Base-by-base conservation (phyloP, 2,797 vertebrate species). In the Channallabes apus region DNA sequence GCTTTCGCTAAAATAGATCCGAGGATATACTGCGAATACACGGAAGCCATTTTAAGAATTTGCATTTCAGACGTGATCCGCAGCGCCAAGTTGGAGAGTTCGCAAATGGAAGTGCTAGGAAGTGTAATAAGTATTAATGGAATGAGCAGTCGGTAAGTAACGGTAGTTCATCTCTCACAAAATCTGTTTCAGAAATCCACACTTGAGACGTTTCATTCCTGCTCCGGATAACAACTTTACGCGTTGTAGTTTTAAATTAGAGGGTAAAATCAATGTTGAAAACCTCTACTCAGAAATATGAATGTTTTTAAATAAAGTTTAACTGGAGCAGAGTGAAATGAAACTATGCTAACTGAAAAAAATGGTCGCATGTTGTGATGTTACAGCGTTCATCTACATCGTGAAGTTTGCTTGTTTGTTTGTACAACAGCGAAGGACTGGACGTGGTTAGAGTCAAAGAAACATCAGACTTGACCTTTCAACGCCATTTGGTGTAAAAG, bases 11-110 rank as follows among this genome's bases (percentile, higher is more conserved):
- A 64, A 83, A 83, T 75, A 73, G 59, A 75, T 75, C 64, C 5
- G 18, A 32, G 58, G 69, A 75, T 76, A 75, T 75, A 83, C 64
- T 73, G 82, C 46, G 35, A 46, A 6, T 24, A 22, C 24, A 76
- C 18, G 71, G 15, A 32, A 75, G 58, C 38, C 35, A 20, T 75
- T 62, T 35, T 22, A 2, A 54, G 58, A 24, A 83, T 83, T 75
- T 58, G 61, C 71, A 83, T 83, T 76, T 83, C 58, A 76, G 72
- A 83, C 46, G 82, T 64, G 54, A 73, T 7, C 67, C 14, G 32
- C 12, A 59, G 27, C 4, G 58, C 17, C 9, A 80, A 65, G 65
- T 20, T 51, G n/a, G 38, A 5, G 61, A 80, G 76, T 15, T 8
- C 18, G 59, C 35, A 6, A 9, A 5, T 22, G 24, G 61, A 27